phyloP scores from a whole-genome alignment of 2,797 vertebrate species.

The Oophaga sylvatica region DNA sequence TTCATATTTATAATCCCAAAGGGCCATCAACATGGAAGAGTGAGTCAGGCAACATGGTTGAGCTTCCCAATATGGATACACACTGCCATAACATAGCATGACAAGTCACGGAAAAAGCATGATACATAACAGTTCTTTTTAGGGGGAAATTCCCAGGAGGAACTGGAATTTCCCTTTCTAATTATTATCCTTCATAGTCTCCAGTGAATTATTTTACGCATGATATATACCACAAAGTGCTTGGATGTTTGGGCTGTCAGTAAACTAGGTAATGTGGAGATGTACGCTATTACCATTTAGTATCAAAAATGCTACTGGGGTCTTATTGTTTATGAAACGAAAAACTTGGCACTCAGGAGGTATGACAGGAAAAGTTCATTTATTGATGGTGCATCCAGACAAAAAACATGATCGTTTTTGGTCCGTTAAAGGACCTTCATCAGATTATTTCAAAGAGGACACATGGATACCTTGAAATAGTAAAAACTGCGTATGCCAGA shows the following conservation, averaged over 20 bases:
- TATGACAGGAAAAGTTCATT: too few species aligned
- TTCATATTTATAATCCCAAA: slow-evolving; percentile 24
- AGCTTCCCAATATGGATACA: neutral
- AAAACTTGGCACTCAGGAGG: too few species aligned
- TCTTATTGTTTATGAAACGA: too few species aligned
- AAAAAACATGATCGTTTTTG: too few species aligned
- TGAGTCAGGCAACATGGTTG: neutral
- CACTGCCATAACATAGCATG: neutral
- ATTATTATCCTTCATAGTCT: neutral
- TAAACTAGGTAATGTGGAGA: too few species aligned
- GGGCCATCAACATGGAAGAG: neutral
- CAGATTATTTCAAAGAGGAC: too few species aligned
- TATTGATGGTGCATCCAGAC: too few species aligned
- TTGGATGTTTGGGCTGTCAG: neutral
- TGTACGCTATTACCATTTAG: neutral
- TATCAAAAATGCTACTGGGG: too few species aligned
- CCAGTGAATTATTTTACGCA: neutral
- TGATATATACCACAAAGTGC: neutral
- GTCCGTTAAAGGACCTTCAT: too few species aligned
- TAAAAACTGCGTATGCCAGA: too few species aligned
- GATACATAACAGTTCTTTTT: neutral
- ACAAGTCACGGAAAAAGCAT: neutral
- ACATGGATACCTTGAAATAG: too few species aligned
- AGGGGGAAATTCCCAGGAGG: neutral
- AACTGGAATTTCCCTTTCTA: neutral